phyloP scores from a whole-genome alignment of 2,888 invertebrate species.

The Cephus rjabovi region DNA sequence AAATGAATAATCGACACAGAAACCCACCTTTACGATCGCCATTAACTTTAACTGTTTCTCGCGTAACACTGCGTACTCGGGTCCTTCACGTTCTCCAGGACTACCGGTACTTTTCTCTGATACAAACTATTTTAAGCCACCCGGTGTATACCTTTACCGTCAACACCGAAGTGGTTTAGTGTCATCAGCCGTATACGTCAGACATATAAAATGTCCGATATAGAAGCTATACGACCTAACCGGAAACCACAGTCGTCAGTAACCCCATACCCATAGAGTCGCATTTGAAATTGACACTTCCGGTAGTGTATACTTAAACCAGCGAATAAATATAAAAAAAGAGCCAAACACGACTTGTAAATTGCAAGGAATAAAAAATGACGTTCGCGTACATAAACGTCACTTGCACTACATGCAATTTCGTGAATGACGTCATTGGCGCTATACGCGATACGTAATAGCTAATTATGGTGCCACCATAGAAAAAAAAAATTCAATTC shows the following conservation, averaged over 20 bases:
- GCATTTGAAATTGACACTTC: not conserved
- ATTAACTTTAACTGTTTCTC: conserved; percentile 20
- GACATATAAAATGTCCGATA: not conserved
- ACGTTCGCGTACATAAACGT: not conserved
- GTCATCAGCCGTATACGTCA: not conserved
- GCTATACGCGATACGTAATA: not conserved
- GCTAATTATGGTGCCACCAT: too few species aligned
- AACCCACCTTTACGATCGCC: conserved; percentile 13
- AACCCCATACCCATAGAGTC: not conserved
- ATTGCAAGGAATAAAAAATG: not conserved
- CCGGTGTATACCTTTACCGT: not conserved
- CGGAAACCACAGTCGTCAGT: not conserved
- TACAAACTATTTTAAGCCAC: conserved; percentile 15
- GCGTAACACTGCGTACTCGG: conserved; percentile 12
- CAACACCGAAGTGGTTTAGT: not conserved
- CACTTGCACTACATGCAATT: not conserved
- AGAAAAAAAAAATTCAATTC: too few species aligned
- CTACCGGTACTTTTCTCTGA: not conserved
- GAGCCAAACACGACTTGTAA: not conserved
- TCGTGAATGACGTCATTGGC: not conserved
- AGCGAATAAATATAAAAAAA: not conserved
- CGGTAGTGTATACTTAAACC: not conserved
- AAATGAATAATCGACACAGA: conserved; percentile 16
- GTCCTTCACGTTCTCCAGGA: not conserved
- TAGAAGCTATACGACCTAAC: not conserved